A percentile compares a stretch with the other conserved stretches of the same genome.
Conservation (phyloP, 2,113 vertebrate species). For the Pongo pygmaeus region DNA sequence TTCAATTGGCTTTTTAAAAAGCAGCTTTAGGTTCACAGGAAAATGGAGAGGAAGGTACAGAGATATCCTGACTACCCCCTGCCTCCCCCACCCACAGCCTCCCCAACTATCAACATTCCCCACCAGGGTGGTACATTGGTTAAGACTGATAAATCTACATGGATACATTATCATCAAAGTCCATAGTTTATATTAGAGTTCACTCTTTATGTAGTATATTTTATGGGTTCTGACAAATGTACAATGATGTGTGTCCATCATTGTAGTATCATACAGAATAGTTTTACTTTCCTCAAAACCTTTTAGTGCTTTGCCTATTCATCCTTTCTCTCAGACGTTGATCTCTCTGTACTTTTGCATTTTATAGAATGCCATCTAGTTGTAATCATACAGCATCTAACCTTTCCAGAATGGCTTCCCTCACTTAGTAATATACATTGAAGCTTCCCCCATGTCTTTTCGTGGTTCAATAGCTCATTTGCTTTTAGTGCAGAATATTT, state of each 20-base stretch:
- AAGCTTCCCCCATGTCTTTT: not conserved
- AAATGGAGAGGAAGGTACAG: not conserved
- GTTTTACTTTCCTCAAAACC: not conserved
- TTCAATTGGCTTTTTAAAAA: not conserved
- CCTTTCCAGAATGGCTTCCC: not conserved
- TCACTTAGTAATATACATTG: not conserved
- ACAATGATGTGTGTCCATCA: not conserved
- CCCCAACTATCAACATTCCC: not conserved
- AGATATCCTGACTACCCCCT: not conserved
- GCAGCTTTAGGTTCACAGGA: conserved; percentile 3
- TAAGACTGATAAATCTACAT: not conserved
- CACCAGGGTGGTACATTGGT: not conserved
- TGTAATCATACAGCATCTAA: not conserved
- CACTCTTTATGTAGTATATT: not conserved
- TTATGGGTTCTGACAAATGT: not conserved
- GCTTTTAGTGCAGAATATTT: not conserved
- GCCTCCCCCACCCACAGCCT: not conserved
- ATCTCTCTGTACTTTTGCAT: not conserved
- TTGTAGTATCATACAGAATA: not conserved
- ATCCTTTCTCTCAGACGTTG: not conserved
- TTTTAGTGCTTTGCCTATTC: not conserved
- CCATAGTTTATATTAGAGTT: not conserved
- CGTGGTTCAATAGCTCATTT: not conserved
- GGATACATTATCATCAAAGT: not conserved
- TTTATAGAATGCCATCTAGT: not conserved